Conservation (phyloP, 2,888 invertebrate genomes). For the Tetheella fluctuosa region DNA sequence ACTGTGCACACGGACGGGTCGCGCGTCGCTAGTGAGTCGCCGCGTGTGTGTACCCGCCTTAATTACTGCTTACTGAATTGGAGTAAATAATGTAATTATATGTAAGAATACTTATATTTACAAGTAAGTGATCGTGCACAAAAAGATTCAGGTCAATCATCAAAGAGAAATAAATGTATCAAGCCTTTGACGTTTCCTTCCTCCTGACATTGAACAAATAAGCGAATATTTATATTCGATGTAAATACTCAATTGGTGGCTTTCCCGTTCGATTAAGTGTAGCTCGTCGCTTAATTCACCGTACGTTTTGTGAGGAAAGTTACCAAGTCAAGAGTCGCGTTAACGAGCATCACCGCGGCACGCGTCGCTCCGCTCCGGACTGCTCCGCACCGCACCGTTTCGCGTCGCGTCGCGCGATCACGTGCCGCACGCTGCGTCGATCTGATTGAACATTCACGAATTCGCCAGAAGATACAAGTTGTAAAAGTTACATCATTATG, state of each 20-base stretch:
- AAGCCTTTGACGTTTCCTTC: background rate
- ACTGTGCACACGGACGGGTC: background rate
- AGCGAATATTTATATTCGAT: background rate
- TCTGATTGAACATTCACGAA: background rate
- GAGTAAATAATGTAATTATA: background rate
- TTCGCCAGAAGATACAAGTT: background rate
- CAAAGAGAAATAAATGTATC: background rate
- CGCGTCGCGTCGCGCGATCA: background rate
- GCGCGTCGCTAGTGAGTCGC: background rate
- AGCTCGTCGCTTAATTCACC: background rate
- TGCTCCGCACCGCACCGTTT: background rate
- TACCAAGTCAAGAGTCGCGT: slow-evolving; percentile 1
- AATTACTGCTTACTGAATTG: background rate
- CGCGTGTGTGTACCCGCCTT: background rate
- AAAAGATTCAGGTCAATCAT: background rate
- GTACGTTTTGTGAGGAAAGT: slow-evolving; percentile 1
- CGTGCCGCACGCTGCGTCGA: background rate
- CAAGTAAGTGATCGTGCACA: no score
- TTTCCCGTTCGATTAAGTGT: background rate
- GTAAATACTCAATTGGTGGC: background rate
- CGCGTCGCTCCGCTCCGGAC: background rate
- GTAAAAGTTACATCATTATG: slow-evolving; percentile 2
- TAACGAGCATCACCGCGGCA: background rate
- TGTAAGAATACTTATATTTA: no score
- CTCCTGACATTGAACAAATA: background rate